Evolutionary conservation across 1,140 invertebrate genomes (phyloP), one percentile per base, ranked within the genome.

Genomic region (Lasaia peninsularis): DNA sequence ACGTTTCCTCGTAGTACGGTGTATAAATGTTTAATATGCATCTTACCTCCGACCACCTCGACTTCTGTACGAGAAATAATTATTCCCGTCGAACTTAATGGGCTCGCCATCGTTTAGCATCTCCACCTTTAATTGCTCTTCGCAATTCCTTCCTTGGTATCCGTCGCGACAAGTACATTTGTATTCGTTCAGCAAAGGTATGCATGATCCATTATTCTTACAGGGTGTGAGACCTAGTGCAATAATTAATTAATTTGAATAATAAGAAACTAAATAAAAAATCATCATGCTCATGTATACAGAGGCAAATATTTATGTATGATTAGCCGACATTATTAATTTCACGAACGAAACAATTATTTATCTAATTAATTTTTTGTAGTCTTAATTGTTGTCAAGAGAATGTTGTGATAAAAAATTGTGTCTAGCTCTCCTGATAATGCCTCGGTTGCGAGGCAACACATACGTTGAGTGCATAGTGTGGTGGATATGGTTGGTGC

Each of bases 181-280:
- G 66, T 90, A 90, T 69, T 90, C 89, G 62, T 89, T 89, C 16
- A 90, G 88, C 33, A 91, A 80, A 28, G 92, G 90, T 52, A 93
- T 89, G 72, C 94, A 95, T 0, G 91, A 90, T 2, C 92, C 94
- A 52, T 92, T 91, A 75, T 95, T 93, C 65, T 91, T 89, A 75
- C 93, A 94, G 5, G 92, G 92, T 49, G 91, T 87, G 34, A 90
- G 88, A 75, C 73, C 86, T 88, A 69, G 32, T 57, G 18, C 33
- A 53, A 32, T 53, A 33, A 51, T 24, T 51, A 51, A 40, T 40
- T 18, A 16, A 8, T 40, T 40, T 40, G 37, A 40, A 24, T 51
- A 20, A 10, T 3, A 11, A 51, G 24, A 51, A 11, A 49, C 44
- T 49, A n/a, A n/a, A n/a, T n/a, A n/a, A n/a, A n/a, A n/a, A n/a